Base-by-base conservation (phyloP, 2,797 vertebrate genomes). In the Rhyacichthys aspro region DNA sequence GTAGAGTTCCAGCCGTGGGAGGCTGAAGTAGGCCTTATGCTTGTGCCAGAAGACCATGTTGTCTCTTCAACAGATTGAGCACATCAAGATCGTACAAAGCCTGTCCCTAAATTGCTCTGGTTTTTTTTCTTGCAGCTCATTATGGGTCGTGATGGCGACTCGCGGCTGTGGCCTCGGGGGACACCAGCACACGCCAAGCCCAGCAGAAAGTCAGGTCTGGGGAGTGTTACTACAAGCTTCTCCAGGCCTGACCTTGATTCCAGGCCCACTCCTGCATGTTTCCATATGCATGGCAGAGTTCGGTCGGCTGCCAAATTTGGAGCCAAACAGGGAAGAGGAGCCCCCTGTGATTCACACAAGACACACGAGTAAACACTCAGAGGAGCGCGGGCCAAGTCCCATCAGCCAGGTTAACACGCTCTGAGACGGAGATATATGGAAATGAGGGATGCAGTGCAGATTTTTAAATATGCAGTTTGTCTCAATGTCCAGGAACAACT, bases 251-350 rank as follows among this genome's bases (percentile, higher is more conserved):
- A 90, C 90, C 87, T 90, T 90, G 89, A 91, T 89, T 88, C 78
- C 83, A 74, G 79, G 84, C 86, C 84, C 85, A 85, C 65, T 89
- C 89, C 86, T 87, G 80, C 86, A 81, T 86, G 85, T 86, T 91
- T 89, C 84, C 83, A 72, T 90, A 90, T 89, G 90, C 89, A 90
- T 90, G 89, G 87, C 82, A 84, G 83, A 88, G 82, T 89, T 80
- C 43, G 44, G 58, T 74, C 67, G 76, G 81, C 76, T 90, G 90
- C 88, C 87, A 89, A 86, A 88, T 70, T 83, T 65, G 5, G 76
- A 89, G 87, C 82, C 86, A 89, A 87, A 86, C 83, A 76, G 83
- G 79, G 86, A 86, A 82, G 76, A 84, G 58, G 70, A 74, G 67
- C 67, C 80, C 84, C 80, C 74, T 74, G 80, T 81, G 81, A 82